Evolutionary conservation across 2,113 vertebrate genomes (phyloP).

Genomic region (Thalassoma bifasciatum): DNA sequence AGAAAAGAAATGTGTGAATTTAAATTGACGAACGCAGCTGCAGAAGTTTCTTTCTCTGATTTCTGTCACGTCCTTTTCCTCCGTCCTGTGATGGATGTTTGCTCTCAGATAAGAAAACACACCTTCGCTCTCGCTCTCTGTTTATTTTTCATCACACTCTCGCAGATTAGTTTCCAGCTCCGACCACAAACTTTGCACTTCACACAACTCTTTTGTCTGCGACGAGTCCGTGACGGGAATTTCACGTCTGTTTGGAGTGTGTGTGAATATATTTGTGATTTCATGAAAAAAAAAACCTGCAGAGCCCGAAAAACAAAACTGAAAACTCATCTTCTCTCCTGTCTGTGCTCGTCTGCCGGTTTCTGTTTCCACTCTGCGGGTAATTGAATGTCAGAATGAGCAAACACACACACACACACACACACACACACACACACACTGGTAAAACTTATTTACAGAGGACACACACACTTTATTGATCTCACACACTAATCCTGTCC

Average conservation of each 20-base stretch:
- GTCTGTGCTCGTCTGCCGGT: neutral
- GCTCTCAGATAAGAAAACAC: neutral
- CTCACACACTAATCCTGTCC: conserved; percentile 15
- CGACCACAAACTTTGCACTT: neutral
- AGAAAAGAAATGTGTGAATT: too few relatives aligned
- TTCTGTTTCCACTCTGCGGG: conserved; percentile 11
- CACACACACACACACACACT: conserved; percentile 14
- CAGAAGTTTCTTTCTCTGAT: too few relatives aligned
- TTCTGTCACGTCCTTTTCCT: too few relatives aligned
- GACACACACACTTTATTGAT: conserved; percentile 33
- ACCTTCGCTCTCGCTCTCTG: too few relatives aligned
- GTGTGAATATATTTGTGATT: neutral
- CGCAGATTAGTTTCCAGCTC: conserved; percentile 11
- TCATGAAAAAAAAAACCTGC: neutral
- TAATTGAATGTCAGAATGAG: conserved; percentile 39
- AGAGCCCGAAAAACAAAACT: neutral
- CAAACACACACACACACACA: conserved; percentile 17
- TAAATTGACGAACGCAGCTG: too few relatives aligned
- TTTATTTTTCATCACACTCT: conserved; percentile 18
- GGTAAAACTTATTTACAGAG: neutral
- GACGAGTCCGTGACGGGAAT: conserved; percentile 9
- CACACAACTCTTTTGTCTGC: neutral
- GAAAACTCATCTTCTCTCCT: neutral
- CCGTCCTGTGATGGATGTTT: conserved; percentile 7
- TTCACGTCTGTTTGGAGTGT: neutral